Evolutionary conservation across 2,888 invertebrate species (phyloP).

Genomic region (Cyclophora punctaria): DNA sequence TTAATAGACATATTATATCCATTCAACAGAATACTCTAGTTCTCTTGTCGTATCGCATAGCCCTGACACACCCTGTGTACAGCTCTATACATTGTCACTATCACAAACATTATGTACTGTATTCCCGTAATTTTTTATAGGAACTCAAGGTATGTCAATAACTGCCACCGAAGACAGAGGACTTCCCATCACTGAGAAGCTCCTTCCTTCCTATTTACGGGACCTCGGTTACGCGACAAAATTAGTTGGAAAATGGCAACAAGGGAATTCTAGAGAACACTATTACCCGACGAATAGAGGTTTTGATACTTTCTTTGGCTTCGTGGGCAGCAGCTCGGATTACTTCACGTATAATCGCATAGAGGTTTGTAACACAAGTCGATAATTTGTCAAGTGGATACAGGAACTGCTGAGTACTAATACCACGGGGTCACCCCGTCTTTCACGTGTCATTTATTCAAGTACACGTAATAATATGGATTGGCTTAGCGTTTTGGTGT

Average conservation of each 20-base stretch:
- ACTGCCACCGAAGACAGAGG: slow-evolving; percentile 78
- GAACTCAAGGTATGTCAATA: slow-evolving; percentile 42
- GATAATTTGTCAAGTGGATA: background rate
- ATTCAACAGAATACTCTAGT: too few relatives aligned
- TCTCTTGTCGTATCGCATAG: too few relatives aligned
- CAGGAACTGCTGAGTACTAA: too few relatives aligned
- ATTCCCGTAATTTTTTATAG: slow-evolving; percentile 8
- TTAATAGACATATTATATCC: too few relatives aligned
- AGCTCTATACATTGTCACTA: too few relatives aligned
- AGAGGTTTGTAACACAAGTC: slow-evolving; percentile 26
- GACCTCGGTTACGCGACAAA: slow-evolving; percentile 86
- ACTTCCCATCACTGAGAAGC: slow-evolving; percentile 78
- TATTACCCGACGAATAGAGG: slow-evolving; percentile 83
- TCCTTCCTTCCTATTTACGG: slow-evolving; percentile 80
- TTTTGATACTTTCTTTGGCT: slow-evolving; percentile 88
- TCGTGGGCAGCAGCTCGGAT: slow-evolving; percentile 84
- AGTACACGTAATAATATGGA: too few relatives aligned
- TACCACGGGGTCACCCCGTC: too few relatives aligned
- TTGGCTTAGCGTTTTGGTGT: too few relatives aligned
- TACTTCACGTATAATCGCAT: slow-evolving; percentile 80
- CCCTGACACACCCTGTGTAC: too few relatives aligned
- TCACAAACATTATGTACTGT: background rate
- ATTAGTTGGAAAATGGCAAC: slow-evolving; percentile 90
- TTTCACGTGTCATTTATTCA: too few relatives aligned
- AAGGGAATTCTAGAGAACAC: slow-evolving; percentile 82